Evolutionary conservation across 2,888 invertebrate genomes (phyloP).

Genomic region (Ashinkailepas kermadecensis): DNA sequence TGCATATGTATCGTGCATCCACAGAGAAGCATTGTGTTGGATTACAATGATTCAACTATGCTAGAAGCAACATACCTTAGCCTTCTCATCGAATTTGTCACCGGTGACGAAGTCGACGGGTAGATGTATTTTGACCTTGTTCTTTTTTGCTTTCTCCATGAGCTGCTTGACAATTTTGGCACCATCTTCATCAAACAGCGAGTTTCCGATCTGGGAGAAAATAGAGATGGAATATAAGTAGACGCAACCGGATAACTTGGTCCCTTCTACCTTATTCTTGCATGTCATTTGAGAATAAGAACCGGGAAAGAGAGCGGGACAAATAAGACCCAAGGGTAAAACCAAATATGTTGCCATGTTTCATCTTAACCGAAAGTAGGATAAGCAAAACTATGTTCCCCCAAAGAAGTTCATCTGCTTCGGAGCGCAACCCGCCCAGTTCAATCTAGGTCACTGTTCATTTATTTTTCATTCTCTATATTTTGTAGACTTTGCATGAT

Average conservation of each 20-base stretch:
- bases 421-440: background rate
- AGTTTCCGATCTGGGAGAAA: background rate
- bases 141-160: constrained; percentile 82
- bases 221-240: background rate
- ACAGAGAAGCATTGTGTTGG: too few relatives aligned
- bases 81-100: constrained; percentile 92
- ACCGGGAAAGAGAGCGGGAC: background rate
- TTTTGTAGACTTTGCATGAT: background rate
- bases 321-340: too few relatives aligned
- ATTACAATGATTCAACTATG: too few relatives aligned
- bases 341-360: too few relatives aligned
- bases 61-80: constrained; percentile 42
- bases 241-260: too few relatives aligned
- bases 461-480: background rate
- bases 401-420: background rate
- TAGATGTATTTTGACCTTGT: constrained; percentile 86
- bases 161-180: constrained; percentile 86
- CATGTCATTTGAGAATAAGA: background rate
- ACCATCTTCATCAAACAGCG: constrained; percentile 71
- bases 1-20: too few relatives aligned
- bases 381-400: background rate
- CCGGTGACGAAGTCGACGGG: constrained; percentile 93
- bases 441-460: background rate
- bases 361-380: background rate
- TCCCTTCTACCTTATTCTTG: background rate